Base-by-base conservation (phyloP, 2,113 vertebrate genomes). In the Pelmatolapia mariae region DNA sequence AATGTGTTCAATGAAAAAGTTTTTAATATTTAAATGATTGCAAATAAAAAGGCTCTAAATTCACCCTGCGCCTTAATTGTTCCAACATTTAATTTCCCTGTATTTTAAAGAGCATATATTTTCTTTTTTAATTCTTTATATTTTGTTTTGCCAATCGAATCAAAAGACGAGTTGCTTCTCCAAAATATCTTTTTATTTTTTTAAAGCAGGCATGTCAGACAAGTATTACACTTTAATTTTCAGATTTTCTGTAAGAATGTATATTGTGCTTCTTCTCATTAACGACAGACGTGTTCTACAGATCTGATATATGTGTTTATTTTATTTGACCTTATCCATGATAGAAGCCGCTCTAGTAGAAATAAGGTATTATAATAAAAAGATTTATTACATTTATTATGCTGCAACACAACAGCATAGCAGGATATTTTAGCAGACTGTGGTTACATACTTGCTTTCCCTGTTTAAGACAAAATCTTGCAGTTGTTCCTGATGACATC, bases 61-160 rank as follows among this genome's bases (percentile, higher is more conserved):
- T 76, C 9, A 76, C 15, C 15, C 40, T 0, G 40, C 24, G 1
- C 24, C 0, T 76, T 76, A 29, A 29, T 7, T 76, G 71, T 1
- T 78, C 45, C 7, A 12, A 50, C 11, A 31, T 78, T 78, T 78
- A 11, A n/a, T 78, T 78, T 31, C 7, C 26, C 16, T 50, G 4
- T 52, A 9, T 50, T 78, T 78, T 50, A 50, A 78, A 29, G 26
- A 76, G 24, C 1, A 1, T 19, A 33, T 7, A 26, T 45, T 45
- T 73, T 18, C 68, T 9, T 9, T n/a, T 71, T 45, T 1, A 24
- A 29, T 50, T 6, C 10, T 78, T n/a, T 52, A 31, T 50, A 50
- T 50, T 78, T 78, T 78, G 18, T 33, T 78, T 52, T 13, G 19
- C 45, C 24, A 78, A 5, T 78, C 26, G 6, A 52, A n/a, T 33